Evolutionary conservation across 2,888 invertebrate genomes (phyloP).

Genomic region (Amiota mariae): DNA sequence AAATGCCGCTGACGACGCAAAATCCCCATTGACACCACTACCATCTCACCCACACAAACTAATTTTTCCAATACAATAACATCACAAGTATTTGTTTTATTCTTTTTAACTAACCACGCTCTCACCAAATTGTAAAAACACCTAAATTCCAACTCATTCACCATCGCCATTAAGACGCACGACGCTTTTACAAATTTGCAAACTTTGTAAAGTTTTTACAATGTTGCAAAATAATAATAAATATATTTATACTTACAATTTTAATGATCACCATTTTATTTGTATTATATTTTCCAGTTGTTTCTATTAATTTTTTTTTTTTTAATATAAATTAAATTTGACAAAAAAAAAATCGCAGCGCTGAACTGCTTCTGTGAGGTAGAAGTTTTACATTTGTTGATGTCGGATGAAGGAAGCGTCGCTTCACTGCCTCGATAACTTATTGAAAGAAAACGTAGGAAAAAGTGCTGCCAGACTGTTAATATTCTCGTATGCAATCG

Average conservation of each 20-base stretch:
- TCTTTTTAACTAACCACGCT: too few species aligned
- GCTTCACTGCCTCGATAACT: too few species aligned
- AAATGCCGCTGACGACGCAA: background rate
- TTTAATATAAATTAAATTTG: background rate
- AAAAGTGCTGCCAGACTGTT: too few species aligned
- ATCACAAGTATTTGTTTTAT: too few species aligned
- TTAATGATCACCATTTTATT: background rate
- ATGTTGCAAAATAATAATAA: conserved; percentile 38
- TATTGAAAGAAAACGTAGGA: too few species aligned
- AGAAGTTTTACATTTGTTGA: too few species aligned
- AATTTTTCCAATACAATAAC: background rate
- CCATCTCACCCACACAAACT: background rate
- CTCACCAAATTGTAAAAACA: background rate
- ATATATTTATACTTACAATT: background rate
- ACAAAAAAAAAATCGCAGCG: conserved; percentile 15
- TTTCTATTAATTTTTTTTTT: background rate
- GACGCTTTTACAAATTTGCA: conserved; percentile 49
- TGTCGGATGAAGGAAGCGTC: too few species aligned
- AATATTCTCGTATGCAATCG: too few species aligned
- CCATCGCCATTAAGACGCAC: too few species aligned
- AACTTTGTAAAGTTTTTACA: conserved; percentile 41
- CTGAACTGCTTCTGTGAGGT: background rate
- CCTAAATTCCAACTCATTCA: conserved; percentile 35
- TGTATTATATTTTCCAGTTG: background rate
- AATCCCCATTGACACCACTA: background rate